These are phyloP conservation scores for Cheiracanthium punctorium DNA, from an alignment of 2,888 invertebrate genomes.

Conservation along the genomic window DNA sequence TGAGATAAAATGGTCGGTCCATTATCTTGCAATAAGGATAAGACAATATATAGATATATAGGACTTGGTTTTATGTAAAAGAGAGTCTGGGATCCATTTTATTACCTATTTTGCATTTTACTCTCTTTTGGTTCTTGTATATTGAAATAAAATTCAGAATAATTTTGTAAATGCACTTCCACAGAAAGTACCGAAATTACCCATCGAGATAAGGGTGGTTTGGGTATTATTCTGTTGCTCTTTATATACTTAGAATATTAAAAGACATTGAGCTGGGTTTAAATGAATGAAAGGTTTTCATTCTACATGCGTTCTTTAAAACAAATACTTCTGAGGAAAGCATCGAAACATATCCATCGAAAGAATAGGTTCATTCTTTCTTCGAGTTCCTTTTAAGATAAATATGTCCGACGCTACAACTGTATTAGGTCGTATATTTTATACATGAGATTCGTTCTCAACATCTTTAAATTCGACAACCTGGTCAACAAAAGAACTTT, in stretches of 20 bases:
- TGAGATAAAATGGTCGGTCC: conserved; percentile 2
- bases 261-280: background rate
- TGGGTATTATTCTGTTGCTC: background rate
- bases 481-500: too few relatives aligned
- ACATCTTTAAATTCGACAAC: too few relatives aligned
- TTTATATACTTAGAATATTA: background rate
- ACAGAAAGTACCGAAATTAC: background rate
- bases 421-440: too few relatives aligned
- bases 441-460: too few relatives aligned
- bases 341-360: background rate
- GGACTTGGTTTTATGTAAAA: conserved; percentile 1
- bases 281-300: background rate
- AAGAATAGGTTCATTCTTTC: background rate
- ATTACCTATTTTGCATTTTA: conserved; percentile 10
- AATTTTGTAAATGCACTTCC: conserved; percentile 14
- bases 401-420: background rate
- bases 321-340: background rate
- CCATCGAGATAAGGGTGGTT: background rate
- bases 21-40: conserved; percentile 4
- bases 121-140: background rate
- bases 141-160: conserved; percentile 15
- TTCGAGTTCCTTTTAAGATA: background rate
- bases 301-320: background rate
- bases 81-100: background rate
- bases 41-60: background rate